Conservation (phyloP, 2,797 vertebrate genomes). For the Falco peregrinus region DNA sequence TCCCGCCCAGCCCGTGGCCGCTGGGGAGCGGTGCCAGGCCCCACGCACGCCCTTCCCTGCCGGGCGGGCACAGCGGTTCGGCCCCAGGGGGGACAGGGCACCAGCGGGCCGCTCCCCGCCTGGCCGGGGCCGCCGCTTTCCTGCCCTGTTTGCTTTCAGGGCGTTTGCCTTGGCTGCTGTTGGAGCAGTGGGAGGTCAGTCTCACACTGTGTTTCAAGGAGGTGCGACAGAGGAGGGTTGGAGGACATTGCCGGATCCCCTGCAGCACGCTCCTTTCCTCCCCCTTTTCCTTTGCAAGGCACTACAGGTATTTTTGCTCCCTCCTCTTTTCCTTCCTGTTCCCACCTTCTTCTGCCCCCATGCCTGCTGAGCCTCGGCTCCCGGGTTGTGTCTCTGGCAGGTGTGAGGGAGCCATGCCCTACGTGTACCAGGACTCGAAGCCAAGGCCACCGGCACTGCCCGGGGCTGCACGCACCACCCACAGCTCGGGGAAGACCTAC, state of each 20-base stretch:
- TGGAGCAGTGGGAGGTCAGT: neutral
- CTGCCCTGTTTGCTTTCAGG: conserved; percentile 70
- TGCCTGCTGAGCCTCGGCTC: neutral
- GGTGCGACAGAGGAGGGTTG: neutral
- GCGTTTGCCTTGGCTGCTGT: neutral
- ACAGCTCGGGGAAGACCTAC: conserved; percentile 82
- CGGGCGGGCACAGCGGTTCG: neutral
- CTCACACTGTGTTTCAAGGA: neutral
- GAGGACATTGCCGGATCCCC: neutral
- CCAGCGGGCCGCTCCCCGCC: neutral
- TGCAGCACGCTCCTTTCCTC: neutral
- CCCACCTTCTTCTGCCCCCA: neutral
- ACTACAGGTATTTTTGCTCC: neutral
- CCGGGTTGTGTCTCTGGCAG: neutral
- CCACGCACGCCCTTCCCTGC: fast-evolving
- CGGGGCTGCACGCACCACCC: conserved; percentile 55
- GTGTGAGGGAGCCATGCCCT: conserved; percentile 76
- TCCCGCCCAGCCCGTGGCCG: neutral
- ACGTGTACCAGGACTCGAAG: conserved; percentile 52
- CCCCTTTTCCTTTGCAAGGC: neutral
- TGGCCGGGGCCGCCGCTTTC: neutral
- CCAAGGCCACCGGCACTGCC: neutral
- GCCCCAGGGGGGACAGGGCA: neutral
- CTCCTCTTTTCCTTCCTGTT: neutral
- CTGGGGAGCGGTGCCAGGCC: neutral